Base-by-base conservation (phyloP, 1,140 invertebrate species). In the Trichogramma pretiosum region DNA sequence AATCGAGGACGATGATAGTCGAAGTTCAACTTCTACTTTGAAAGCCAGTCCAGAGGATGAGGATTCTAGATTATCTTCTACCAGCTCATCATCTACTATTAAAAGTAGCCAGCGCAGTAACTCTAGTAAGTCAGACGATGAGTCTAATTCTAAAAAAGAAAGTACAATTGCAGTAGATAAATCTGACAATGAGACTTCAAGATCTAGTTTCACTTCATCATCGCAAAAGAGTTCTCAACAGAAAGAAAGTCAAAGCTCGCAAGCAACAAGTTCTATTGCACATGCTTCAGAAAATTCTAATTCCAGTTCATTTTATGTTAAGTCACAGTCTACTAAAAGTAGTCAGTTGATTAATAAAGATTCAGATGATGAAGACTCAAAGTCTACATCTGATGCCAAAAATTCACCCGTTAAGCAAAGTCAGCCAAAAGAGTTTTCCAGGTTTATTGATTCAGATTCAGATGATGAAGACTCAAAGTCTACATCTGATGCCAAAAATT, bases 371-470 rank as follows among this genome's bases (percentile, higher is more conserved):
- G 26, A 39, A 38, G 24, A 5, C 24, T 28, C 24, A 28, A 28
- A 11, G 24, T 28, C 24, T 28, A 45, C 11, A 37, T 30, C 24
- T 28, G 30, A n/a, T 37, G 28, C 17, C 10, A 40, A 28, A 17
- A 28, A 23, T 28, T 14, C 13, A 10, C 16, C 28, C 5, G 37
- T 19, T 21, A 45, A 30, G 24, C 2, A 33, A n/a, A 38, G 9
- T n/a, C 32, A 36, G 19, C 3, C 7, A 34, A 48, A 53, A 17
- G 48, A 37, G 30, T 43, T 39, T 36, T 45, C 36, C n/a, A 36
- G n/a, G 10, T 46, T 46, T 22, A 10, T 44, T 39, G 46, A 53
- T 23, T 51, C 45, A 17, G 49, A 44, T 39, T 48, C 36, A 37
- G 49, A 55, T 19, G 46, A 51, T 28, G 49, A 55, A 51, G 36